Base-by-base conservation (phyloP, 2,113 vertebrate species). In the Chionomys nivalis region DNA sequence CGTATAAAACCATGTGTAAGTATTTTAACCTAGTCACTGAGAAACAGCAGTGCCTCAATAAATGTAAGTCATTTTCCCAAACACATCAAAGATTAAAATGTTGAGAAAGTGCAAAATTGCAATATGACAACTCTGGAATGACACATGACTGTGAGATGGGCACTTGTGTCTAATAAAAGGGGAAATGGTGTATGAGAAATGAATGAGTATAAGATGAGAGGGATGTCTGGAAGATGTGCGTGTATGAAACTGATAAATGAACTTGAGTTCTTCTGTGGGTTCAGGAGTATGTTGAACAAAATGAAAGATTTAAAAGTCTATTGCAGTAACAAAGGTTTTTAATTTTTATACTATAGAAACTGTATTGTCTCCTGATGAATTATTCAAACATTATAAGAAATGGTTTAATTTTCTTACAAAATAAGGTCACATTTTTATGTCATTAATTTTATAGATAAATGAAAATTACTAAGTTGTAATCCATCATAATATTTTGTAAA, bases 381-480 rank as follows among this genome's bases (percentile, higher is more conserved):
- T 61, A 94, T 70, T 95, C 65, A 86, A 6, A 21, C 17, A 92
- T 23, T 72, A 3, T 89, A 94, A 73, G 2, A 91, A 76, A 89
- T 81, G 55, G 49, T 87, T 68, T 36, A 87, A 14, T 88, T 94
- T 76, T 44, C 16, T 91, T 94, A 72, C 24, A 76, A 92, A 93
- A 89, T 88, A 76, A 42, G 39, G 79, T 55, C 65, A 68, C 79
- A 76, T 88, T 87, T 87, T 87, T 42, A 49, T 70, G 55, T 52
- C 73, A 36, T 68, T 91, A 77, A 31, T 23, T 21, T 3, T 73
- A 31, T 36, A 24, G 33, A 14, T 83, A 52, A 87, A 81, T 73
- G 19, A 16, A 26, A 49, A 23, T 26, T 65, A 42, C 44, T 91
- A 49, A 87, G 14, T 16, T 75, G 16, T 49, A 8, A 68, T 87